These are phyloP conservation scores for Cotesia typhae DNA, from an alignment of 1,140 invertebrate species.

Conservation along the genomic window DNA sequence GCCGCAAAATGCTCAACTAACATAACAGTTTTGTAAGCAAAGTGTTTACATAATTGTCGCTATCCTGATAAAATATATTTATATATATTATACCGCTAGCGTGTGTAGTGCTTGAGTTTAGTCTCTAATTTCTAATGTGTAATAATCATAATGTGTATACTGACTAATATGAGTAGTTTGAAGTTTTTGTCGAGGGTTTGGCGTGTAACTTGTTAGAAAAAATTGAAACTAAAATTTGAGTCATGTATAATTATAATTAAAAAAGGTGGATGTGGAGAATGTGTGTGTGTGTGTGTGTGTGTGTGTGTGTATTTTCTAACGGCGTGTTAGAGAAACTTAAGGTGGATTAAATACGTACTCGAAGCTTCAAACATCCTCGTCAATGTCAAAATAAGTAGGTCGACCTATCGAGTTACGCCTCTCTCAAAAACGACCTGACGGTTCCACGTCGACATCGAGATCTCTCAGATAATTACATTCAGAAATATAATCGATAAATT, in stretches of 20 bases:
- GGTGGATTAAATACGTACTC: constrained; percentile 27
- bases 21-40: too few relatives aligned
- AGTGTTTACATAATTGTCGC: too few relatives aligned
- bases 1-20: too few relatives aligned
- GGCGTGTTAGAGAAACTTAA: constrained; percentile 25
- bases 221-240: too few relatives aligned
- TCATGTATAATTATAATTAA: background rate
- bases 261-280: background rate
- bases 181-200: background rate
- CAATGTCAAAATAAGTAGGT: constrained; percentile 36
- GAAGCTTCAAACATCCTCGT: constrained; percentile 30
- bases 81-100: too few relatives aligned
- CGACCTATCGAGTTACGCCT: constrained; percentile 35
- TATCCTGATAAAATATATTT: too few relatives aligned
- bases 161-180: too few relatives aligned
- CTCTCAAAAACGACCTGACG: constrained; percentile 27
- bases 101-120: too few relatives aligned
- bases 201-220: too few relatives aligned
- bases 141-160: too few relatives aligned
- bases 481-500: constrained; percentile 5
- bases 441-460: constrained; percentile 31
- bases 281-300: background rate
- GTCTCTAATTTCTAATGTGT: too few relatives aligned
- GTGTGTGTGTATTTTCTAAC: constrained; percentile 19
- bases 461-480: constrained; percentile 31